Evolutionary conservation across 2,888 invertebrate species (phyloP).

Genomic region (Conomelus anceps): DNA sequence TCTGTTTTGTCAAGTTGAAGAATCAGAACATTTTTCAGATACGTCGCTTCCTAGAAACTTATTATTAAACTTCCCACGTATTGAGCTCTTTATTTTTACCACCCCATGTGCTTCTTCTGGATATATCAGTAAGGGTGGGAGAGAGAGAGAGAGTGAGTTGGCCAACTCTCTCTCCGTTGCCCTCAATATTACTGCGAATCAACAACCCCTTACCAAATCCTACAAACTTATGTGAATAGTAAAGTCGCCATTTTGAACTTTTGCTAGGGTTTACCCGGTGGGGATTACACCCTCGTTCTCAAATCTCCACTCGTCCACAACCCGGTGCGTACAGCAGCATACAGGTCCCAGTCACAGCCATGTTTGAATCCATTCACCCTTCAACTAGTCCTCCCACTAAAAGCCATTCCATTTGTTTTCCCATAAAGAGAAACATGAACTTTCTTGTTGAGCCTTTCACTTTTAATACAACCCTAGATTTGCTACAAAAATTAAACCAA

Average conservation of each 20-base stretch:
- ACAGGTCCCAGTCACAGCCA: not conserved
- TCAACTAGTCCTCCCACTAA: not conserved
- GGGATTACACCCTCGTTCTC: not conserved
- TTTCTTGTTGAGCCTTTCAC: not conserved
- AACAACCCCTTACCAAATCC: not conserved
- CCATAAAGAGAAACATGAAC: not conserved
- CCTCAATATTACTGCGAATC: not conserved
- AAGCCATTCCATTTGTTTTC: not conserved
- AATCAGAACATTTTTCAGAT: no score
- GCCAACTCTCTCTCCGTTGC: not conserved
- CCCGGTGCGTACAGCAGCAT: no score
- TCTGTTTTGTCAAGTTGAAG: no score
- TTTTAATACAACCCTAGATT: not conserved
- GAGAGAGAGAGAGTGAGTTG: not conserved
- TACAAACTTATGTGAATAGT: not conserved
- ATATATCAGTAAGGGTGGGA: not conserved
- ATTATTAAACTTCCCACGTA: not conserved
- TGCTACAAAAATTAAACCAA: not conserved
- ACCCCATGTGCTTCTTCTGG: not conserved
- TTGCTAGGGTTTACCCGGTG: not conserved
- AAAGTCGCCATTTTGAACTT: not conserved
- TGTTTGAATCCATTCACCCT: not conserved
- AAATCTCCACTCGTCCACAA: not conserved
- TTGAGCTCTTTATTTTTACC: not conserved
- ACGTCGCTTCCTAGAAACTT: no score